These are phyloP conservation scores for Trissonchulus latispiculum DNA, from an alignment of 2,888 invertebrate genomes.

Conservation along the genomic window DNA sequence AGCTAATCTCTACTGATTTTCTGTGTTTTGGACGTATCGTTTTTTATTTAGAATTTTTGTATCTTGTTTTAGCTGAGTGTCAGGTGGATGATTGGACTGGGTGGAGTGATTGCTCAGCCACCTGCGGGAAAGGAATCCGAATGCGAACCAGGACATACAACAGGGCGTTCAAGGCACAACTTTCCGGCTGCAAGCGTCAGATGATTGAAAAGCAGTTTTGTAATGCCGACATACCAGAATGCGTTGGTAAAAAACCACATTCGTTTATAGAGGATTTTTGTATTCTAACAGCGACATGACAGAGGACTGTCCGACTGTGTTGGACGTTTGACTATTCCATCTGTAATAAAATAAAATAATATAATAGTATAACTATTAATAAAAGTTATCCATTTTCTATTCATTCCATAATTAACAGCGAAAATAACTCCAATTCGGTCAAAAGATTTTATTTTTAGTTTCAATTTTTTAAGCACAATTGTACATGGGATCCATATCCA, in stretches of 20 bases:
- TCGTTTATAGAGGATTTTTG: not conserved
- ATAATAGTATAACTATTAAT: not conserved
- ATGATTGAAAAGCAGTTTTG: slow-evolving; percentile 62
- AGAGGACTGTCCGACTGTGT: not conserved
- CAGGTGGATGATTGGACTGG: slow-evolving; percentile 62
- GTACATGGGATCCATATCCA: too few relatives aligned
- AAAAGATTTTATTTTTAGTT: too few relatives aligned
- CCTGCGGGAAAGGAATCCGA: slow-evolving; percentile 64
- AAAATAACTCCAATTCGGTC: too few relatives aligned
- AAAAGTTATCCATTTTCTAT: too few relatives aligned
- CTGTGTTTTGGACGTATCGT: too few relatives aligned
- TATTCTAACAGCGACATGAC: not conserved
- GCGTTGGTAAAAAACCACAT: slow-evolving; percentile 30
- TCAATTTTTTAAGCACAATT: too few relatives aligned
- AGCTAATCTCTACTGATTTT: too few relatives aligned
- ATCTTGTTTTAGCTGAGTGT: slow-evolving; percentile 53
- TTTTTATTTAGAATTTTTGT: too few relatives aligned
- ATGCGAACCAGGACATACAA: slow-evolving; percentile 61
- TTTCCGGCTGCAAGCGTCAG: slow-evolving; percentile 53
- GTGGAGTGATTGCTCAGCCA: slow-evolving; percentile 69
- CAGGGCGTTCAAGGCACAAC: slow-evolving; percentile 51
- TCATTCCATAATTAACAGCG: too few relatives aligned
- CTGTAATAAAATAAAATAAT: not conserved
- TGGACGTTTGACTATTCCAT: not conserved
- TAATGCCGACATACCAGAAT: slow-evolving; percentile 41